phyloP scores from a whole-genome alignment of 2,888 invertebrate genomes.

The Morpho helenor region DNA sequence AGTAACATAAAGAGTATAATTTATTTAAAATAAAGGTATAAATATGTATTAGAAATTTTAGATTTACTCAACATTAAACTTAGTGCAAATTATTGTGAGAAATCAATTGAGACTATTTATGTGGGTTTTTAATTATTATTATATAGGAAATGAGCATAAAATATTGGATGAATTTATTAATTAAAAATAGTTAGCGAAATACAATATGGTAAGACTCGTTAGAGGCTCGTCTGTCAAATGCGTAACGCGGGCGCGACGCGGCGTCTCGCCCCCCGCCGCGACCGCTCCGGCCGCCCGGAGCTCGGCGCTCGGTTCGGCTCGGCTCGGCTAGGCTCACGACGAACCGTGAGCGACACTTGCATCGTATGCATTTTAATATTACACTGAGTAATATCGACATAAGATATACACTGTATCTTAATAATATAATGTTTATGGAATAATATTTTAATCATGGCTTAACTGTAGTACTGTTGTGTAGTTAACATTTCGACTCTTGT shows the following conservation, averaged over 20 bases:
- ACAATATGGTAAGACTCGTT: constrained; percentile 78
- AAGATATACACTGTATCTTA: constrained; percentile 70
- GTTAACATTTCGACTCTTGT: constrained; percentile 75
- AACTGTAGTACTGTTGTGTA: constrained; percentile 77
- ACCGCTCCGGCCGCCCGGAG: constrained; percentile 2
- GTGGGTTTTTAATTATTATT: constrained; percentile 79
- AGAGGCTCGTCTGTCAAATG: constrained; percentile 75
- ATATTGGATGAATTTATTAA: constrained; percentile 80
- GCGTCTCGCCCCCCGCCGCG: constrained; percentile 13
- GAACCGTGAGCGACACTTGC: constrained; percentile 28
- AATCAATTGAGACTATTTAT: constrained; percentile 78
- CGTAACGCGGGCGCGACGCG: constrained; percentile 28
- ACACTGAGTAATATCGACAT: constrained; percentile 64
- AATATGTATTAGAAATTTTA: constrained; percentile 79
- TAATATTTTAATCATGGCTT: constrained; percentile 77
- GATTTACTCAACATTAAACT: constrained; percentile 78
- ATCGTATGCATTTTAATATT: constrained; percentile 55
- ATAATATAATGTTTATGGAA: constrained; percentile 64
- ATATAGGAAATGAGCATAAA: constrained; percentile 74
- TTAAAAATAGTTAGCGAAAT: constrained; percentile 79
- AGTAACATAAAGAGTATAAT: constrained; percentile 76
- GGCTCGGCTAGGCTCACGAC: not conserved
- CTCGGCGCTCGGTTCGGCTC: constrained; percentile 9
- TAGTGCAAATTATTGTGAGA: constrained; percentile 78
- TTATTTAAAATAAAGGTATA: constrained; percentile 71